Evolutionary conservation across 2,888 invertebrate species (phyloP).

Genomic region (Microplitis deprimator): DNA sequence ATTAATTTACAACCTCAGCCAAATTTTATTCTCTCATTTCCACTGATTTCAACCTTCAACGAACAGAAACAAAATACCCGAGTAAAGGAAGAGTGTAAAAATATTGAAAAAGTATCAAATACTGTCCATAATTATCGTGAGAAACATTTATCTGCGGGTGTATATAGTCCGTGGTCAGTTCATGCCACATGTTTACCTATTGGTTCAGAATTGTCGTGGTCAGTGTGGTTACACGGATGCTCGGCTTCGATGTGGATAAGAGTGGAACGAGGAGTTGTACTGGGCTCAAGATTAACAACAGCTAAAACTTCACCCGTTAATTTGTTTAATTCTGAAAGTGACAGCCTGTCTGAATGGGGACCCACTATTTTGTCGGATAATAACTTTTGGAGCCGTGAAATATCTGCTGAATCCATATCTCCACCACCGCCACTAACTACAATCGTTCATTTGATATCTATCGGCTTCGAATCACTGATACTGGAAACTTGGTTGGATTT

Average conservation of each 20-base stretch:
- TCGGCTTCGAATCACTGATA: conserved; percentile 77
- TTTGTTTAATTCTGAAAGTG: conserved; percentile 61
- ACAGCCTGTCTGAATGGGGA: conserved; percentile 69
- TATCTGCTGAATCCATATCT: conserved; percentile 62
- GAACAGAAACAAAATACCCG: conserved; percentile 35
- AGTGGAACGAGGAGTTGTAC: conserved; percentile 66
- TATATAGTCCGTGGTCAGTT: conserved; percentile 69
- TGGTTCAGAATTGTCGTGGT: conserved; percentile 72
- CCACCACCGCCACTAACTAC: conserved; percentile 64
- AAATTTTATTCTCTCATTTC: conserved; percentile 75
- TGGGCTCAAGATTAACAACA: conserved; percentile 49
- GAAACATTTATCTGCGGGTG: conserved; percentile 63
- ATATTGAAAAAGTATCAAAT: conserved; percentile 64
- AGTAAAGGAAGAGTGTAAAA: conserved; percentile 56
- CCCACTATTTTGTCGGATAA: conserved; percentile 63
- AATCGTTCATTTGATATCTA: conserved; percentile 75
- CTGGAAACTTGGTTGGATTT: conserved; percentile 77
- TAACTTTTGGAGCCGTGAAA: conserved; percentile 64
- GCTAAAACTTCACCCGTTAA: conserved; percentile 52
- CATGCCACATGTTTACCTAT: conserved; percentile 67
- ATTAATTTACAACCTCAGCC: conserved; percentile 74
- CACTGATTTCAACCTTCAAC: conserved; percentile 57
- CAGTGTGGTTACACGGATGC: conserved; percentile 78
- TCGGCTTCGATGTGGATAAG: conserved; percentile 75
- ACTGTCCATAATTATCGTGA: conserved; percentile 67